phyloP scores from a whole-genome alignment of 2,113 vertebrate species.

The Harpagus bidentatus region DNA sequence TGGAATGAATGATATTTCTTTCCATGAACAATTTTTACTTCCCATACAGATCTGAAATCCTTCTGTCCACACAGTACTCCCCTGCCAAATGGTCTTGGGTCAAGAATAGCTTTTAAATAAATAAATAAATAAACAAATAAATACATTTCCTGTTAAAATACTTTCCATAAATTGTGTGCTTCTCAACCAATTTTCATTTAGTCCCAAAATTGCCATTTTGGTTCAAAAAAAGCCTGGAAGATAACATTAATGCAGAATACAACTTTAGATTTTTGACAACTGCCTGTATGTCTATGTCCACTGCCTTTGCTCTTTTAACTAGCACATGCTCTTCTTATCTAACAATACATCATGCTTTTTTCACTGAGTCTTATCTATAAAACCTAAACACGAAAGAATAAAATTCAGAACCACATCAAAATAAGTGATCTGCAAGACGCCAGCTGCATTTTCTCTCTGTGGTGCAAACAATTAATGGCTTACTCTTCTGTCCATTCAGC shows the following conservation, averaged over 20 bases:
- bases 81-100: not conserved
- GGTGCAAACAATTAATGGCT: not conserved
- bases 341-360: not conserved
- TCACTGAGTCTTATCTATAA: not conserved
- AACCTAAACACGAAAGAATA: fast-evolving
- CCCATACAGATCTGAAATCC: not conserved
- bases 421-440: fast-evolving
- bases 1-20: not conserved
- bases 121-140: not conserved
- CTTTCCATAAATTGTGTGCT: not conserved
- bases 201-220: not conserved
- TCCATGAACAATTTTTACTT: not conserved
- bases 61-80: not conserved
- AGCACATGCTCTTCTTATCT: not conserved
- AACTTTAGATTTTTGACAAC: not conserved
- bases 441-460: not conserved
- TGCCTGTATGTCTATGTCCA: not conserved
- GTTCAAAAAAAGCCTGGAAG: not conserved
- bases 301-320: not conserved
- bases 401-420: not conserved
- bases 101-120: not conserved
- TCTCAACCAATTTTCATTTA: not conserved
- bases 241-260: not conserved
- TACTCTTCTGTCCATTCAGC: not conserved
- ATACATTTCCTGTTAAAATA: not conserved